Evolutionary conservation across 1,140 invertebrate genomes (phyloP), one percentile per base, ranked within the genome.

Genomic region (Pteromalus puparum): DNA sequence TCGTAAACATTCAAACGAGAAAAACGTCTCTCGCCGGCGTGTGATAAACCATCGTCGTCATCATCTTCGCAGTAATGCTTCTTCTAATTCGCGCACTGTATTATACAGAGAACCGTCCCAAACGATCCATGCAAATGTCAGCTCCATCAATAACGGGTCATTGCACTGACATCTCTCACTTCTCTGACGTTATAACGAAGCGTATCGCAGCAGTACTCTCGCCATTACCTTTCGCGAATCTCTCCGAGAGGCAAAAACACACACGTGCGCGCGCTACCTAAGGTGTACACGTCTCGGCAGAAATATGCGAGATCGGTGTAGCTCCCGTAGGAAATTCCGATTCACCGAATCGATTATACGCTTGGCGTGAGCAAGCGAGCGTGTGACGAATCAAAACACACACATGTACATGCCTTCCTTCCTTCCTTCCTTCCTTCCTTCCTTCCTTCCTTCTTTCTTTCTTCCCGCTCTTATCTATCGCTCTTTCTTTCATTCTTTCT

Each of bases 261-360:
- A 61, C 53, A n/a, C 53, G 21, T 48, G 15, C 46, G 13, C 9
- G 13, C 30, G 48, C 13, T 53, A 21, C 12, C 0, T 5, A 53
- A 53, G 13, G 48, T 6, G 38, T 12, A 42, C 38, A 48, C 53
- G 53, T 61, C 53, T n/a, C 6, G 4, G 53, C 18, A 61, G 21
- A n/a, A n/a, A n/a, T 21, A 61, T 61, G 21, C 53, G 15, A 21
- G 7, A 61, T 13, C 4, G 3, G 46, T 18, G 46, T 48, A 13
- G 46, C 46, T 48, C 15, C 46, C 46, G 15, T 48, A 82, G 70
- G 48, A 67, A 82, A 82, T 82, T 82, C 48, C 48, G 30, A 65
- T 75, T 82, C 28, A 18, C 10, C n/a, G 53, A 82, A 75, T 82
- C 34, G 81, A 82, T 76, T 82, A 82, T 18, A 26, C 18, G 21